Evolutionary conservation across 2,797 vertebrate genomes (phyloP).

Genomic region (Sebastes umbrosus): DNA sequence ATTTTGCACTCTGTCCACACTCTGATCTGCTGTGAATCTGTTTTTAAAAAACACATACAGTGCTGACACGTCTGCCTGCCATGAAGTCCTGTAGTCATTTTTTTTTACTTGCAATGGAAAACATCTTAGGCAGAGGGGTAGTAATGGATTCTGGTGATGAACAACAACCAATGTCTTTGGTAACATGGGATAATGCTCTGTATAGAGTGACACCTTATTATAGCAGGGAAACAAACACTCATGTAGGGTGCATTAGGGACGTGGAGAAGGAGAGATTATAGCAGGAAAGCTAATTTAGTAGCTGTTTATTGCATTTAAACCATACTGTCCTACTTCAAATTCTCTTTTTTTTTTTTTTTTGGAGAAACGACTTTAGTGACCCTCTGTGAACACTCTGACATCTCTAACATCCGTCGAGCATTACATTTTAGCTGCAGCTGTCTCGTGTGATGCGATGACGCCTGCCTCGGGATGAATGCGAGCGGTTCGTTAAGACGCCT

Average conservation of each 20-base stretch:
- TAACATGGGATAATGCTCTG: slow-evolving; percentile 15
- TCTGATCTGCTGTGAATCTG: slow-evolving; percentile 41
- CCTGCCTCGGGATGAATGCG: slow-evolving; percentile 44
- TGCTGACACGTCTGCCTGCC: slow-evolving; percentile 41
- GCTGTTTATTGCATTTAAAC: slow-evolving; percentile 9
- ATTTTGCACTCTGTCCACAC: not conserved
- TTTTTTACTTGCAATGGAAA: slow-evolving; percentile 33
- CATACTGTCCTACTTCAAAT: not conserved
- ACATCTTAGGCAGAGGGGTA: slow-evolving; percentile 20
- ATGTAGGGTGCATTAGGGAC: slow-evolving; percentile 21
- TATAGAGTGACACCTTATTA: slow-evolving; percentile 22
- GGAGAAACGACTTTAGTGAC: slow-evolving; percentile 1
- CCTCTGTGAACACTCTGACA: slow-evolving; percentile 11
- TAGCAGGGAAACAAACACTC: slow-evolving; percentile 20
- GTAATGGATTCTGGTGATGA: slow-evolving; percentile 53
- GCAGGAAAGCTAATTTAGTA: slow-evolving; percentile 4
- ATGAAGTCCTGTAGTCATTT: slow-evolving; percentile 47
- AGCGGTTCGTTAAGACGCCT: slow-evolving; percentile 68
- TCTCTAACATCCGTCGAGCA: slow-evolving; percentile 18
- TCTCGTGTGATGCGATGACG: slow-evolving; percentile 25
- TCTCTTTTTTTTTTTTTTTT: not conserved
- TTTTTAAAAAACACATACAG: not conserved
- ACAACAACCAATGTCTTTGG: slow-evolving; percentile 41
- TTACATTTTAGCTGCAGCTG: slow-evolving; percentile 29
- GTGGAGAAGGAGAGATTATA: not conserved